Conservation (phyloP, 2,888 invertebrate genomes). For the Polietes domitor region DNA sequence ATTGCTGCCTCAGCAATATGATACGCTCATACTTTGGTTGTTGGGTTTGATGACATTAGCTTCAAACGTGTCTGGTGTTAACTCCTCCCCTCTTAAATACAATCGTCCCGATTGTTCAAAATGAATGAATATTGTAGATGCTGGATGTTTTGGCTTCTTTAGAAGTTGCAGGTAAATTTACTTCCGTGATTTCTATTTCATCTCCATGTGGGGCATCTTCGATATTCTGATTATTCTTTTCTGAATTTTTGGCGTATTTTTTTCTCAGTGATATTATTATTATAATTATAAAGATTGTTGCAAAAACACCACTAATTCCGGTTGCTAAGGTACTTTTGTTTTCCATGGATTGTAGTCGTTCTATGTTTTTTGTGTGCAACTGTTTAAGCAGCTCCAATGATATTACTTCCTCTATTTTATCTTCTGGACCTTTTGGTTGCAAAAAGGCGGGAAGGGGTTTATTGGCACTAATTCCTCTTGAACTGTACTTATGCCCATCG, state of each 20-base stretch:
- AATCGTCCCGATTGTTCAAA: not conserved
- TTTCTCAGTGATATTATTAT: constrained; percentile 6
- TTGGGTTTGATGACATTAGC: too few species aligned
- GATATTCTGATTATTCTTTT: not conserved
- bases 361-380: constrained; percentile 45
- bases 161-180: too few species aligned
- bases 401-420: constrained; percentile 51
- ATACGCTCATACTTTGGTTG: too few species aligned
- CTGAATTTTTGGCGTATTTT: not conserved
- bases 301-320: not conserved
- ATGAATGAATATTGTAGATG: too few species aligned
- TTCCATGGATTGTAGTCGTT: too few species aligned
- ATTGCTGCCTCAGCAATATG: too few species aligned
- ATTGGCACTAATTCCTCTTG: not conserved
- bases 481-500: constrained; percentile 38
- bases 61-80: too few species aligned
- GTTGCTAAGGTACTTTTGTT: constrained; percentile 39
- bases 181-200: too few species aligned
- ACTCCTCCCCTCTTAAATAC: not conserved
- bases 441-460: constrained; percentile 57
- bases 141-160: not conserved
- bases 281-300: not conserved
- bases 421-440: constrained; percentile 47
- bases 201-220: not conserved
- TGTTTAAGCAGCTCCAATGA: constrained; percentile 59